Evolutionary conservation across 2,888 invertebrate species (phyloP).

Genomic region (Seira musarum): DNA sequence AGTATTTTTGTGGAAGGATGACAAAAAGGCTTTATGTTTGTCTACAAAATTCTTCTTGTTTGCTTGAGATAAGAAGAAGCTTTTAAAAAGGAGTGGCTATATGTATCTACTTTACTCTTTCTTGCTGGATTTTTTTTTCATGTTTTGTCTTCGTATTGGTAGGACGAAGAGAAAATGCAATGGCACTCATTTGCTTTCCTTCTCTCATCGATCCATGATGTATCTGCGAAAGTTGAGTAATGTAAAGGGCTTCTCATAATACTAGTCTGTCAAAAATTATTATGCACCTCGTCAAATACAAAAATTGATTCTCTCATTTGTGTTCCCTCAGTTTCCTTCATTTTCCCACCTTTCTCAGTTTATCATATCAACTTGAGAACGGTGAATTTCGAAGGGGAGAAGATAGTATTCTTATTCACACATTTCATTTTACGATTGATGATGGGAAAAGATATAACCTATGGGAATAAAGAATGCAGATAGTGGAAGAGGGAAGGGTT

Average conservation of each 20-base stretch:
- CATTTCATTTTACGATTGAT: not conserved
- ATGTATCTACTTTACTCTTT: too few species aligned
- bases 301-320: too few species aligned
- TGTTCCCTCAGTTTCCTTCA: not conserved
- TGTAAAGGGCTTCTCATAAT: too few species aligned
- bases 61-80: not conserved
- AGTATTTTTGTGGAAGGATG: not conserved
- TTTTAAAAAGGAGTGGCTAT: too few species aligned
- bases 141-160: too few species aligned
- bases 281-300: too few species aligned
- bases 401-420: not conserved
- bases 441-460: not conserved
- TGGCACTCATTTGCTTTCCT: not conserved
- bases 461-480: too few species aligned
- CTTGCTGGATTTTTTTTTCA: too few species aligned
- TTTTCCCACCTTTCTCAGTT: not conserved
- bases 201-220: too few species aligned
- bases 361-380: not conserved
- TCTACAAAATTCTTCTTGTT: not conserved
- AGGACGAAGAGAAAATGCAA: not conserved
- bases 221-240: too few species aligned
- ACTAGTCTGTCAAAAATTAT: too few species aligned
- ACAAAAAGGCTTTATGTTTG: not conserved
- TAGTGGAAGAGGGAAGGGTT: not conserved
- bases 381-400: too few species aligned